These are phyloP conservation scores for Teleogryllus oceanicus DNA, from an alignment of 2,888 invertebrate genomes.

Conservation along the genomic window DNA sequence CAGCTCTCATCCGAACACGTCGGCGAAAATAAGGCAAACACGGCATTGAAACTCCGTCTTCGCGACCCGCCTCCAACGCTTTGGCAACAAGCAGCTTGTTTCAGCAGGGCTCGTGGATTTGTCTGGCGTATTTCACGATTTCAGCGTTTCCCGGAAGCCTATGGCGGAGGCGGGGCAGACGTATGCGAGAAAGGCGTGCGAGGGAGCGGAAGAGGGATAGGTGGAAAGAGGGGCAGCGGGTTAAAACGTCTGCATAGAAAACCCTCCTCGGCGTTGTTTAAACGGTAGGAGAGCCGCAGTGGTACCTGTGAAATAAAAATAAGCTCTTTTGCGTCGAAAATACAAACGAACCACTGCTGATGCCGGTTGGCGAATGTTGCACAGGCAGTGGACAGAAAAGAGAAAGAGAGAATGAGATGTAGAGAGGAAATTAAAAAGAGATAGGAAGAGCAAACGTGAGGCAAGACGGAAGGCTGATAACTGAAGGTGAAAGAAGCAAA, in stretches of 20 bases:
- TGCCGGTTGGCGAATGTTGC: neutral
- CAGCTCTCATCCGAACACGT: neutral
- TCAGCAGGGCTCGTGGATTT: neutral
- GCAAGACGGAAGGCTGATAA: too few relatives aligned
- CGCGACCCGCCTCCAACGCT: neutral
- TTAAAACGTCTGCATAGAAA: neutral
- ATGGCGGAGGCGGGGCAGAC: neutral
- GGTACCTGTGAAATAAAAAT: neutral
- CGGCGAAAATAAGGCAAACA: constrained; percentile 8
- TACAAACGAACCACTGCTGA: neutral
- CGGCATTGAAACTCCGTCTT: neutral
- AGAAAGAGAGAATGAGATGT: too few relatives aligned
- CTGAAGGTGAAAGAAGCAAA: too few relatives aligned
- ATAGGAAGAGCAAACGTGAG: too few relatives aligned
- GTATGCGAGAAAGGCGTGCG: neutral
- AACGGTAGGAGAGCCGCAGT: neutral
- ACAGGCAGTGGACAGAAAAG: too few relatives aligned
- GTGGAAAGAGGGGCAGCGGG: neutral
- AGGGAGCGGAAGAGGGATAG: neutral
- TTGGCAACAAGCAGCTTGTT: neutral
- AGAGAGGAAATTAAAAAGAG: too few relatives aligned
- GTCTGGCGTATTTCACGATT: constrained; percentile 1
- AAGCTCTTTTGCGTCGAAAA: constrained; percentile 18
- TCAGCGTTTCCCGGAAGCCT: neutral
- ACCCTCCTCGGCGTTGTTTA: neutral